Conservation (phyloP, 1,140 invertebrate species). For the Homalodisca vitripennis region DNA sequence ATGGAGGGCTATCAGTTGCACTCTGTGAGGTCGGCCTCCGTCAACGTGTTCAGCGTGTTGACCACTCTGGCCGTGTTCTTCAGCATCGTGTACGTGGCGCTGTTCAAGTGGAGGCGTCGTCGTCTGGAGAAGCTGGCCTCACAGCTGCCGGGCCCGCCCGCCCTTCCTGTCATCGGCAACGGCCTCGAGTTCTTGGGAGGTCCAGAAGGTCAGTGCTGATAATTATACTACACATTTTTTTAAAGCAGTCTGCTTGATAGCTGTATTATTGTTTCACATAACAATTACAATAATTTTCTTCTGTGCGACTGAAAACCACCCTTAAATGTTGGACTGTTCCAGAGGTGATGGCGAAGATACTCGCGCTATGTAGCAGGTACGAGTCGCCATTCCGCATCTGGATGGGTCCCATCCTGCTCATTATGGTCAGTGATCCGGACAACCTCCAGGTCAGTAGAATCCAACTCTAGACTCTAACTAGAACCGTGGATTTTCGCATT, state of each 20-base stretch:
- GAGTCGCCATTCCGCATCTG: conserved; percentile 48
- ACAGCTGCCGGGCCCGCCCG: conserved; percentile 52
- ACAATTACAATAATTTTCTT: too few relatives aligned
- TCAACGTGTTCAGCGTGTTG: conserved; percentile 10
- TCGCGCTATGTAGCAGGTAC: conserved; percentile 43
- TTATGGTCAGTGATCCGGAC: conserved; percentile 48
- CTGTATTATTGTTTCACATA: too few relatives aligned
- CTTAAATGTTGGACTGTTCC: too few relatives aligned
- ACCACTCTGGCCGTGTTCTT: too few relatives aligned
- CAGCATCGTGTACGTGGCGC: too few relatives aligned
- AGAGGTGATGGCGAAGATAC: conserved; percentile 46
- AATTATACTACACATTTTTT: too few relatives aligned
- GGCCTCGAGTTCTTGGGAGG: too few relatives aligned
- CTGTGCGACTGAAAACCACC: too few relatives aligned
- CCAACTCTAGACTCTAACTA: too few relatives aligned
- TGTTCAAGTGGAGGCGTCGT: conserved; percentile 34
- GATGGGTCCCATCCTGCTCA: conserved; percentile 50
- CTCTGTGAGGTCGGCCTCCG: neutral
- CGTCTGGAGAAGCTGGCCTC: conserved; percentile 33
- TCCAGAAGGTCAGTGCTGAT: too few relatives aligned
- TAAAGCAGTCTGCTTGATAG: too few relatives aligned
- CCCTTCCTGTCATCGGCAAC: conserved; percentile 55
- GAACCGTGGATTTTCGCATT: too few relatives aligned
- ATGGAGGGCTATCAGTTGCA: neutral
- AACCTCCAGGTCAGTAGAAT: conserved; percentile 50